Percentiles rank a stretch among this genome's conserved stretches.
phyloP scores from a whole-genome alignment of 2,797 vertebrate genomes.

The Dallia pectoralis region DNA sequence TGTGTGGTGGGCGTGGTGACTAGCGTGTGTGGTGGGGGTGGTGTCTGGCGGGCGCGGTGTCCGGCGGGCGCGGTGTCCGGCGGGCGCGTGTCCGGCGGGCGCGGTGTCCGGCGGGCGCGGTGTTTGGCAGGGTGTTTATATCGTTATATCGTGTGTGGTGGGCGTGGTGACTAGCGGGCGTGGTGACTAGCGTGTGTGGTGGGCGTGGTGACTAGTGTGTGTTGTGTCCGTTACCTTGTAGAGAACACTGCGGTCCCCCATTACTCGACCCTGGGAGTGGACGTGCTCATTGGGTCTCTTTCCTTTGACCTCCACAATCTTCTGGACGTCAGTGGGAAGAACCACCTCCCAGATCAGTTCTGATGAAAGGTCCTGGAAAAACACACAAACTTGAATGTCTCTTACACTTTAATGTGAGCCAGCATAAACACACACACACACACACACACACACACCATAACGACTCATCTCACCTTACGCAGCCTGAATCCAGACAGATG shows the following conservation, averaged over 20 bases:
- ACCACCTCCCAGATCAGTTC: slow-evolving; percentile 92
- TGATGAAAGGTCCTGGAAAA: slow-evolving; percentile 84
- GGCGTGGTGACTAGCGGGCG: no score
- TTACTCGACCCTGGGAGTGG: slow-evolving; percentile 95
- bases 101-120: no score
- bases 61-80: no score
- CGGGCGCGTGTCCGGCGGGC: no score
- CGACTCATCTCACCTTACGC: slow-evolving; percentile 74
- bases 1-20: no score
- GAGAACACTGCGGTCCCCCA: slow-evolving; percentile 97
- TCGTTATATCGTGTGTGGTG: no score
- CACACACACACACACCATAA: background rate
- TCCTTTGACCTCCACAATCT: slow-evolving; percentile 86
- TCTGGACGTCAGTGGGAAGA: slow-evolving; percentile 86
- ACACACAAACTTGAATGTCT: background rate
- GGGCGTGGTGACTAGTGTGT: no score
- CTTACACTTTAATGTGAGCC: background rate
- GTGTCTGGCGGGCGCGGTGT: no score
- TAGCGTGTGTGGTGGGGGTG: no score
- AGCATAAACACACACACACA: background rate
- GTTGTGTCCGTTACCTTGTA: slow-evolving; percentile 82
- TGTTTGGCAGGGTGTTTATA: no score
- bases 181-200: no score
- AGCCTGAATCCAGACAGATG: slow-evolving; percentile 88
- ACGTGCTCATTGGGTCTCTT: slow-evolving; percentile 93